phyloP scores from a whole-genome alignment of 2,113 vertebrate species.

The Corythornis cristatus region DNA sequence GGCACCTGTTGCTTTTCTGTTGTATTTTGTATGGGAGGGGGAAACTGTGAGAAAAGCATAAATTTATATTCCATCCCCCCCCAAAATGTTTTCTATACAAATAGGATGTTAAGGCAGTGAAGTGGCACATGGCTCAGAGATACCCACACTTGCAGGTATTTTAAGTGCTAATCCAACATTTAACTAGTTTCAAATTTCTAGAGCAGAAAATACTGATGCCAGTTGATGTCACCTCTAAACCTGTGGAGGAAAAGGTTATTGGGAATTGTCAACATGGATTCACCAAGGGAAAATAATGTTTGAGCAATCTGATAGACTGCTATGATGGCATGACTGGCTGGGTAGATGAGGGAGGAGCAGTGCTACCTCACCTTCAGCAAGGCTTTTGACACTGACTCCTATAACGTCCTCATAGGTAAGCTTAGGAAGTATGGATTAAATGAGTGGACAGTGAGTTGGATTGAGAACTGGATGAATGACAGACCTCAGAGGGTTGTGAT shows the following conservation, averaged over 20 bases:
- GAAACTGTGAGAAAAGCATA: background rate
- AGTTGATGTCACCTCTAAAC: background rate
- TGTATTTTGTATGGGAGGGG: background rate
- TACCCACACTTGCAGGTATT: background rate
- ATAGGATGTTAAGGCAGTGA: background rate
- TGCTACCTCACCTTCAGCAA: background rate
- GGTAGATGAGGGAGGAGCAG: background rate
- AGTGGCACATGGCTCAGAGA: fast-evolving
- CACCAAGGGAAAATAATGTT: background rate
- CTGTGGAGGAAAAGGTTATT: background rate
- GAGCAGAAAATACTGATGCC: background rate
- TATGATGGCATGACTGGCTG: background rate
- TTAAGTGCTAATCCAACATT: background rate
- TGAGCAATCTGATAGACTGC: background rate
- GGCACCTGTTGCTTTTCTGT: background rate
- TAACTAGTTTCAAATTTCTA: background rate
- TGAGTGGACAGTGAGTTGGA: background rate
- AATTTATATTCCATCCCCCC: background rate
- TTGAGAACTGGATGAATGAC: background rate
- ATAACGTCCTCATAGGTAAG: background rate
- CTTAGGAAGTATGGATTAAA: background rate
- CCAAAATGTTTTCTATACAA: background rate
- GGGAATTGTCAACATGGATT: background rate
- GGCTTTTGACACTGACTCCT: background rate
- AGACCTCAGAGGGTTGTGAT: background rate